Evolutionary conservation across 35 echinoderm and acorn worm species (phyloP), one percentile per base, ranked within the genome.

Genomic region (Apostichopus japonicus): DNA sequence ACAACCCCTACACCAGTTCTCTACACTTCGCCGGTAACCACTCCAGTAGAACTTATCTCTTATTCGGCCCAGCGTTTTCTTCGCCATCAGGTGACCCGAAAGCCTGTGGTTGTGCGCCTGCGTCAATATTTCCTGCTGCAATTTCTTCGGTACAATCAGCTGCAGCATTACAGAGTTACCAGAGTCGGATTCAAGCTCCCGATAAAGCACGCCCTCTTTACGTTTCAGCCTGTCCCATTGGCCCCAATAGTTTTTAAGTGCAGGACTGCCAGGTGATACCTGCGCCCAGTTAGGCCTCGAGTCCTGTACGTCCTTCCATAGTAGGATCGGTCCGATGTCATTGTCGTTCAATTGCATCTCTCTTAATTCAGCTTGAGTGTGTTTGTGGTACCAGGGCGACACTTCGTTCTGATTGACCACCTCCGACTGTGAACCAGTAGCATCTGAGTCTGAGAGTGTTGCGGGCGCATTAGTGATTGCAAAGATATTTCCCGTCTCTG

Each of bases 181-280:
- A 63, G 91, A 87, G 53, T 83, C 72, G 2, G 78, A 91, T 65
- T 95, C 93, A 71, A 94, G 91, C 17, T 65, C 19, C 53, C 86
- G 79, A 53, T 62, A 72, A 63, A 95, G 72, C 14, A 95, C 79
- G 5, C 93, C 91, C 5, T 95, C 14, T 6, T 70, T 71, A 55
- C 95, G 77, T 23, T 86, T 76, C 15, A 97, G 57, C 19, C 72
- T 5, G 0, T 95, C 58, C 96, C 95, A 96, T 1, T 88, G 79
- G 9, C 23, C 53, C 88, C 92, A 96, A 54, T 96, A 96, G 11
- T 87, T 91, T 70, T 95, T 95, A 5, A 71, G 55, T 1, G 83
- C 44, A 0, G 72, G 21, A 25, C 86, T 88, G 14, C 86, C 58
- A 10, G 86, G 10, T 15, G 86, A 13, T 61, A 65, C 9, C 10